Base-by-base conservation (phyloP, 2,113 vertebrate species). In the Myiagra hebetior region DNA sequence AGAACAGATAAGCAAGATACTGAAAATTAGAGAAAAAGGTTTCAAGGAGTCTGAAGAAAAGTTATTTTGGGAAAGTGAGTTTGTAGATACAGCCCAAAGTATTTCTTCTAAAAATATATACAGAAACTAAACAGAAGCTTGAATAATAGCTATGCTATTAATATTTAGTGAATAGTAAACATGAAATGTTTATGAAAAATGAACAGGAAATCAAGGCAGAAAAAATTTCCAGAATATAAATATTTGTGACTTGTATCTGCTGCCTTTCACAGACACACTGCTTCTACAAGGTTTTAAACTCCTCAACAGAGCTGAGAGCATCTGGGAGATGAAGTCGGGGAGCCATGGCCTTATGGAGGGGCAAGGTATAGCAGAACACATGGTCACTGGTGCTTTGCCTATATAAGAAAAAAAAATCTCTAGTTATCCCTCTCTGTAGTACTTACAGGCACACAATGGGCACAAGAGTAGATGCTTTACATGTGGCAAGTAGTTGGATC, bases 391-490 rank as follows among this genome's bases (percentile, higher is more conserved):
- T 79, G 65, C 23, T 86, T 75, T 91, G 11, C 21, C 46, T 47
- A 0, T 12, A 23, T n/a, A 37, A 46, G 30, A 73, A 53, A 31
- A 35, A 33, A 3, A 19, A 35, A 15, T 39, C 27, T 30, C 18
- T 33, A 59, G 17, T 4, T 20, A 35, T 4, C 18, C 5, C 47
- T 84, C 17, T 65, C 60, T 0, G 0, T 3, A 21, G 13, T 46
- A 30, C 39, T 73, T 77, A 4, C 26, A 72, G n/a, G 31, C 83
- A 33, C 28, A 44, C 33, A 44, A 7, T 3, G 6, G 26, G 8
- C 42, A 56, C 35, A 55, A 65, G n/a, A 64, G 13, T 3, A 74
- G 27, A 35, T 56, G 24, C 23, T 9, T 93, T 41, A 30, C 6
- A 4, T 33, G 16, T 6, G 27, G 3, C 21, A 63, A 27, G 42